Conservation (phyloP, 1,140 invertebrate species). For the Lethrus apterus region DNA sequence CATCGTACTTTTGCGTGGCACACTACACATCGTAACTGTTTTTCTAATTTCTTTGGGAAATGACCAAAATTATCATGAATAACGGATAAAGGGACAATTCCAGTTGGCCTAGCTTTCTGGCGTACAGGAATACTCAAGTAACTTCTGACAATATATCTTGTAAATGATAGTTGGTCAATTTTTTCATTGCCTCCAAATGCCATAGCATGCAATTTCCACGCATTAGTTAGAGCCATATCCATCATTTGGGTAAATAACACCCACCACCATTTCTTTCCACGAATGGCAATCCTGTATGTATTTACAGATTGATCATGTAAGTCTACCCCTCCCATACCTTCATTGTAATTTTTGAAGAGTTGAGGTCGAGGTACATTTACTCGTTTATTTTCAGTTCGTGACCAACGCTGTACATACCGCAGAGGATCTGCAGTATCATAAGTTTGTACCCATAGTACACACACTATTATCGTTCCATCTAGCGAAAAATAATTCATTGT, state of each 20-base stretch:
- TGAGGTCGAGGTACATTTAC: slow-evolving; percentile 10
- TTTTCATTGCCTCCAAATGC: background rate
- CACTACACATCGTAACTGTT: background rate
- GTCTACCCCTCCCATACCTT: slow-evolving; percentile 16
- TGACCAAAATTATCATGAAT: background rate
- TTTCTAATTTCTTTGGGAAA: background rate
- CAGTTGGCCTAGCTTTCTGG: background rate
- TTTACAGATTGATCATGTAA: slow-evolving; percentile 12
- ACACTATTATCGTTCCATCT: slow-evolving; percentile 8
- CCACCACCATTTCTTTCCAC: slow-evolving; percentile 18
- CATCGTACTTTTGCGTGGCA: background rate
- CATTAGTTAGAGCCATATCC: slow-evolving; percentile 9
- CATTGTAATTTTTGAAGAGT: slow-evolving; percentile 16
- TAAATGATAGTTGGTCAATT: background rate
- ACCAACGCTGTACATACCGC: background rate
- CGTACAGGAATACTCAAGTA: background rate
- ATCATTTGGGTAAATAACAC: slow-evolving; percentile 13
- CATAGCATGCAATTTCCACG: background rate
- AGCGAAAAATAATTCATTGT: background rate
- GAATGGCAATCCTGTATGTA: slow-evolving; percentile 14
- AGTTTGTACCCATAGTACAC: slow-evolving; percentile 4
- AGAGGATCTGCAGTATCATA: background rate
- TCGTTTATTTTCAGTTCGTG: background rate
- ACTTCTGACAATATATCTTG: background rate
- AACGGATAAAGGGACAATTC: background rate